Percentiles rank a stretch among this genome's conserved stretches.
These are phyloP conservation scores for Aldabrachelys gigantea DNA, from an alignment of 2,113 vertebrate genomes.

Conservation along the genomic window DNA sequence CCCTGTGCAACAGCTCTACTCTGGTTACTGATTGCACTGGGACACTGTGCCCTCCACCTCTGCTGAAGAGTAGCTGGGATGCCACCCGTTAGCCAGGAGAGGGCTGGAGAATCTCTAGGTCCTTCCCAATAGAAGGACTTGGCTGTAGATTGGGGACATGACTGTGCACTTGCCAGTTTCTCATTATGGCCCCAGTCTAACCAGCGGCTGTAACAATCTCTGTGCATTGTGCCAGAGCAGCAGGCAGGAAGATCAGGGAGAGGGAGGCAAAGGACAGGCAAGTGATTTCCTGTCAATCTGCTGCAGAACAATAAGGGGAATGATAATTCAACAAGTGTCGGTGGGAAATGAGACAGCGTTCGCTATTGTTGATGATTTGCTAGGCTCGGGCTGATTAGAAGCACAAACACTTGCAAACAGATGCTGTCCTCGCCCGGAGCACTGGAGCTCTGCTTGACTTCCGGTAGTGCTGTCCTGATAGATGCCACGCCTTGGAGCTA, in stretches of 20 bases:
- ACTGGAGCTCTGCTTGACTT: neutral
- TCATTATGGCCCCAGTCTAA: neutral
- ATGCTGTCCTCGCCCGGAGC: neutral
- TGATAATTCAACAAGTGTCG: neutral
- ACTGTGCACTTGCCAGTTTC: neutral
- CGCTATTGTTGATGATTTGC: neutral
- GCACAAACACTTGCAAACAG: neutral
- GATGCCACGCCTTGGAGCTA: accelerated
- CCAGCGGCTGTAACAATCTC: neutral
- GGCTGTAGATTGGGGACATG: neutral
- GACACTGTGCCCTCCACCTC: too few relatives aligned
- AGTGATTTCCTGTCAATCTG: neutral
- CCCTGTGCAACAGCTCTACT: too few relatives aligned
- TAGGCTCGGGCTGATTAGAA: neutral
- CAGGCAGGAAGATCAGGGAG: neutral
- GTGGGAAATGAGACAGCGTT: neutral
- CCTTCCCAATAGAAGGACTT: neutral
- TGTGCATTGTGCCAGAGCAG: neutral
- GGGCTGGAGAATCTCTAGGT: neutral
- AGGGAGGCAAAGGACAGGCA: neutral
- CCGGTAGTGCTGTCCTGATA: neutral
- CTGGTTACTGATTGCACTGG: too few relatives aligned
- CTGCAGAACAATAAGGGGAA: neutral
- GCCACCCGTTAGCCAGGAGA: neutral
- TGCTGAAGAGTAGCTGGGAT: neutral